Evolutionary conservation across 2,113 vertebrate genomes (phyloP).

Genomic region (Ptyas mucosa): DNA sequence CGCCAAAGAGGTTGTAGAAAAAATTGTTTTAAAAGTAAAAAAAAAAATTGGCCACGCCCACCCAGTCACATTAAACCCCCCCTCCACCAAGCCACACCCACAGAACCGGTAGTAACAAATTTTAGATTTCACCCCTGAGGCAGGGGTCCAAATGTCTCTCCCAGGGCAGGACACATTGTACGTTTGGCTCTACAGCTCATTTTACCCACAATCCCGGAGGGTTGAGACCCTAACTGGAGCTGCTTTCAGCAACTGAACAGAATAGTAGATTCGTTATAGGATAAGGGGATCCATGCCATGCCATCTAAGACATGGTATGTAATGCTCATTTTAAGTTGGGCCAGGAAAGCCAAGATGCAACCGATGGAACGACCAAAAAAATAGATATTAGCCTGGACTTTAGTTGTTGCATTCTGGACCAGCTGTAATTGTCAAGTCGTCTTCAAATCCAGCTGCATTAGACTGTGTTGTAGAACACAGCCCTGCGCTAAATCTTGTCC

Average conservation of each 20-base stretch:
- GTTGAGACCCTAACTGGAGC: not conserved
- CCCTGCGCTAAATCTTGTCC: not conserved
- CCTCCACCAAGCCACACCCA: too few species aligned
- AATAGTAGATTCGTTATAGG: not conserved
- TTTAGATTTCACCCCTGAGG: too few species aligned
- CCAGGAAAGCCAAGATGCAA: not conserved
- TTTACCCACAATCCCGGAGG: not conserved
- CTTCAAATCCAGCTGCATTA: not conserved
- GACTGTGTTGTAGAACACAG: not conserved
- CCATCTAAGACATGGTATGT: not conserved
- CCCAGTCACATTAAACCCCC: too few species aligned
- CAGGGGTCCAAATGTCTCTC: not conserved
- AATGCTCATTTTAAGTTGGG: not conserved
- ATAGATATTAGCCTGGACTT: not conserved
- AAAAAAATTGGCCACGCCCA: too few species aligned
- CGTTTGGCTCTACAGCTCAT: not conserved
- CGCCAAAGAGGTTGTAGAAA: too few species aligned
- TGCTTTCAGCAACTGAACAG: not conserved
- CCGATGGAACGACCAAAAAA: not conserved
- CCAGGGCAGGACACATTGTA: not conserved
- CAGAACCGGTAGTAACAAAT: too few species aligned
- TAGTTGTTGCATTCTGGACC: not conserved
- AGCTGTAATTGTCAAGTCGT: not conserved
- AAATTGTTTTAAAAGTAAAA: too few species aligned
- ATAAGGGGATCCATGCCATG: not conserved